A percentile compares a stretch with the other conserved stretches of the same genome.
These are phyloP conservation scores for Drosophila ficusphila DNA, from an alignment of 1,140 invertebrate genomes.

Conservation along the genomic window DNA sequence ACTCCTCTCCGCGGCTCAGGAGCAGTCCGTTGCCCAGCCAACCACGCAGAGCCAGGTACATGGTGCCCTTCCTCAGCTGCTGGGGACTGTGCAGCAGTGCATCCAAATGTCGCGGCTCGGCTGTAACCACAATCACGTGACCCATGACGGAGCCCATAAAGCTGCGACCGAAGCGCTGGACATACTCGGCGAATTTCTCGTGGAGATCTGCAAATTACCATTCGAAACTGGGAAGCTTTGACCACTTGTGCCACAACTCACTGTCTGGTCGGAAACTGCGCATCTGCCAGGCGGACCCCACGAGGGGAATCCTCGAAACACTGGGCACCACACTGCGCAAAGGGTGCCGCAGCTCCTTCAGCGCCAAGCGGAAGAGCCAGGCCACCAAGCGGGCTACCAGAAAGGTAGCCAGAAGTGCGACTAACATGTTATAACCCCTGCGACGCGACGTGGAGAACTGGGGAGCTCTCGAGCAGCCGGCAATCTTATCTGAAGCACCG, in stretches of 20 bases:
- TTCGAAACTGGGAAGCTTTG: neutral
- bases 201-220: conserved; percentile 47
- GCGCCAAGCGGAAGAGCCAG: conserved; percentile 43
- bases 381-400: conserved; percentile 4
- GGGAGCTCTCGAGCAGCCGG: neutral
- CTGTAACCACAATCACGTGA: conserved; percentile 57
- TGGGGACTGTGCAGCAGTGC: conserved; percentile 61
- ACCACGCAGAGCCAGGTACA: conserved; percentile 82
- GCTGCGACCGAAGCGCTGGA: conserved; percentile 84
- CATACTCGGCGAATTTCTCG: conserved; percentile 64
- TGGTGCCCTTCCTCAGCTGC: conserved; percentile 60
- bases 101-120: conserved; percentile 82
- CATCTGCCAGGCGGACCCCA: conserved; percentile 65
- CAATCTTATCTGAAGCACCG: conserved; percentile 13
- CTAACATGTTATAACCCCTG: conserved; percentile 8
- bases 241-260: conserved; percentile 23
- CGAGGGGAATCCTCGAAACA: conserved; percentile 58
- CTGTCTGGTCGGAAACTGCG: conserved; percentile 71
- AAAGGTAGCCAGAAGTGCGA: conserved; percentile 17
- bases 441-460: neutral
- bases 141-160: conserved; percentile 87
- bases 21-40: conserved; percentile 90
- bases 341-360: conserved; percentile 40
- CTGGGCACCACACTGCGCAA: conserved; percentile 46
- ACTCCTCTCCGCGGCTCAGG: conserved; percentile 84